These are phyloP conservation scores for Fragum fragum DNA, from an alignment of 2,888 invertebrate species.

Conservation along the genomic window DNA sequence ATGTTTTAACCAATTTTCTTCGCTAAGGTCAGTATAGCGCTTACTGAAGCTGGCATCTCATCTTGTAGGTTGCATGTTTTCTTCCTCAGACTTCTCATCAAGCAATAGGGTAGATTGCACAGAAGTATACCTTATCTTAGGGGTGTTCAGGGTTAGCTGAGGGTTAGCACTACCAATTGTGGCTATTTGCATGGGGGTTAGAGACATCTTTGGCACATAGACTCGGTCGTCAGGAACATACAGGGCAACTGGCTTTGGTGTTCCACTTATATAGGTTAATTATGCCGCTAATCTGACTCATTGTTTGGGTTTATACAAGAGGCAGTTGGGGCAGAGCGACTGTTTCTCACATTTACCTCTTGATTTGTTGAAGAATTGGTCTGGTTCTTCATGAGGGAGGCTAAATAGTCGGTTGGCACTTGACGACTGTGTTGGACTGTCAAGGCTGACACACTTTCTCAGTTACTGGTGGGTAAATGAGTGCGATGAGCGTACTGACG, in stretches of 20 bases:
- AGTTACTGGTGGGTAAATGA: neutral
- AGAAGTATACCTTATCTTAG: neutral
- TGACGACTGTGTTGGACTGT: neutral
- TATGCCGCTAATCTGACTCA: neutral
- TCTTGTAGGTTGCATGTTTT: neutral
- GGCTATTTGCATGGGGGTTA: neutral
- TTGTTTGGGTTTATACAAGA: neutral
- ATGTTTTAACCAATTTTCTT: neutral
- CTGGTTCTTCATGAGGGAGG: conserved; percentile 1
- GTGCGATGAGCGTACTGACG: neutral
- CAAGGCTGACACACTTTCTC: neutral
- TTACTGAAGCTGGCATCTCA: neutral
- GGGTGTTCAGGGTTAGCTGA: conserved; percentile 1
- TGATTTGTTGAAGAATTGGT: neutral
- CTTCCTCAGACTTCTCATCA: neutral
- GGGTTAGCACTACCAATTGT: neutral
- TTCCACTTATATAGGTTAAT: neutral
- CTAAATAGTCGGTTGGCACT: neutral
- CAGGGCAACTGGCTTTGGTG: neutral
- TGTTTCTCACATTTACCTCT: neutral
- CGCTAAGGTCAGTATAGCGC: neutral
- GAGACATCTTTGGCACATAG: neutral
- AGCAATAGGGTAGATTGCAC: neutral
- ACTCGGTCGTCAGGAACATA: neutral
- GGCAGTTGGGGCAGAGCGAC: neutral